Evolutionary conservation across 1,140 invertebrate genomes (phyloP).

Genomic region (Pseudomyrmex cubaensis): DNA sequence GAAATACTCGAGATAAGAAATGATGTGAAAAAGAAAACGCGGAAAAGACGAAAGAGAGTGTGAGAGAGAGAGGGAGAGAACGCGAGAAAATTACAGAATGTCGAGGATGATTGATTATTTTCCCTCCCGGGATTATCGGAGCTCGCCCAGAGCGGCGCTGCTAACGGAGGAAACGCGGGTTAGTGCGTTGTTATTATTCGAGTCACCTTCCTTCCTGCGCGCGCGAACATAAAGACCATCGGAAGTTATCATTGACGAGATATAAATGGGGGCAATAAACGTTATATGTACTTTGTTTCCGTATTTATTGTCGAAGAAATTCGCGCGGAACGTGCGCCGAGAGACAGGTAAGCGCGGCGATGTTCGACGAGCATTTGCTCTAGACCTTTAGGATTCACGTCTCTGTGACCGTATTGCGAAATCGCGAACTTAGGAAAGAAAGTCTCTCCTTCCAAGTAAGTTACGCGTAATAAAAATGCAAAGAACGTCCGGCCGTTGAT

Average conservation of each 20-base stretch:
- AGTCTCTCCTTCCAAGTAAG: slow-evolving; percentile 25
- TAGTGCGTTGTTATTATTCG: slow-evolving; percentile 54
- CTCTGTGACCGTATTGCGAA: not conserved
- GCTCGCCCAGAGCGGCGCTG: slow-evolving; percentile 4
- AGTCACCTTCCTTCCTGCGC: not conserved
- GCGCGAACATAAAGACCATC: not conserved
- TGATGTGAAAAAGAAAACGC: slow-evolving; percentile 36
- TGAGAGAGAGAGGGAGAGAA: not conserved
- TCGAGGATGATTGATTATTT: slow-evolving; percentile 58
- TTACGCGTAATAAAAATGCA: slow-evolving; percentile 35
- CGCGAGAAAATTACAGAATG: slow-evolving; percentile 40
- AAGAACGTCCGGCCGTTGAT: slow-evolving; percentile 27
- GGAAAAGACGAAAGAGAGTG: not conserved
- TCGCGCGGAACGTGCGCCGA: not conserved
- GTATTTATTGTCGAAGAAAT: not conserved
- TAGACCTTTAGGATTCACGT: not conserved
- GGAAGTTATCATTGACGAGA: slow-evolving; percentile 5
- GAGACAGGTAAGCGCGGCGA: not conserved
- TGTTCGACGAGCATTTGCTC: not conserved
- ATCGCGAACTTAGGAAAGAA: slow-evolving; percentile 1
- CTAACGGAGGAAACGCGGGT: not conserved
- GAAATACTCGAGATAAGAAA: slow-evolving; percentile 55
- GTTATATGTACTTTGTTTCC: not conserved
- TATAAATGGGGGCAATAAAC: slow-evolving; percentile 3
- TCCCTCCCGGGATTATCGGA: slow-evolving; percentile 45